Conservation (phyloP, 2,888 invertebrate genomes). For the Melanophora roralis region DNA sequence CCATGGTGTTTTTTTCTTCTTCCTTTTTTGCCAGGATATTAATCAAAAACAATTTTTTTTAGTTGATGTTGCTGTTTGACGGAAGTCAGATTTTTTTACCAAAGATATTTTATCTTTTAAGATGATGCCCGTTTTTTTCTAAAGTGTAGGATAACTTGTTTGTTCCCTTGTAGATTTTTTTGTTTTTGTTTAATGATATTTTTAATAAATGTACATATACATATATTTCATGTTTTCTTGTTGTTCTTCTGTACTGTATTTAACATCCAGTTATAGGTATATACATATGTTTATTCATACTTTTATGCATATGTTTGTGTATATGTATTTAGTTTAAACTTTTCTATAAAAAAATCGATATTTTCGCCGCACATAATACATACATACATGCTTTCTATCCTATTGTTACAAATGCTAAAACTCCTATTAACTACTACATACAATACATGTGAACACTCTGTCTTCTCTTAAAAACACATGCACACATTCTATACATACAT, state of each 20-base stretch:
- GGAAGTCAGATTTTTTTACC: background rate
- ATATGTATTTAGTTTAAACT: background rate
- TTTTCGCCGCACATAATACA: conserved; percentile 28
- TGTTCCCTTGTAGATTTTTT: too few relatives aligned
- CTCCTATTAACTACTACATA: background rate
- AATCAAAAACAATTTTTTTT: background rate
- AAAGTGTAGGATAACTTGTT: background rate
- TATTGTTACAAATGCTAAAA: background rate
- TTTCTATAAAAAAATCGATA: conserved; percentile 39
- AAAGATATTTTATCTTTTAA: background rate
- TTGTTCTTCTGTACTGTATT: too few relatives aligned
- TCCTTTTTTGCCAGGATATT: background rate
- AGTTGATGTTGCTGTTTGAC: background rate
- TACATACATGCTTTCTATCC: background rate
- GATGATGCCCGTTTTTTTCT: background rate
- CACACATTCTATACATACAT: too few relatives aligned
- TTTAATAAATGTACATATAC: too few relatives aligned
- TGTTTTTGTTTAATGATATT: too few relatives aligned
- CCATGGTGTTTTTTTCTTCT: background rate
- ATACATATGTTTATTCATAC: background rate
- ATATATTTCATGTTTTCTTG: too few relatives aligned
- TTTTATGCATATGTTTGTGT: background rate
- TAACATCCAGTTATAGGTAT: background rate
- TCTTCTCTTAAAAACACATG: too few relatives aligned
- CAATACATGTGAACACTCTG: background rate